Conservation (phyloP, 2,888 invertebrate species). For the Dryomyza anilis region DNA sequence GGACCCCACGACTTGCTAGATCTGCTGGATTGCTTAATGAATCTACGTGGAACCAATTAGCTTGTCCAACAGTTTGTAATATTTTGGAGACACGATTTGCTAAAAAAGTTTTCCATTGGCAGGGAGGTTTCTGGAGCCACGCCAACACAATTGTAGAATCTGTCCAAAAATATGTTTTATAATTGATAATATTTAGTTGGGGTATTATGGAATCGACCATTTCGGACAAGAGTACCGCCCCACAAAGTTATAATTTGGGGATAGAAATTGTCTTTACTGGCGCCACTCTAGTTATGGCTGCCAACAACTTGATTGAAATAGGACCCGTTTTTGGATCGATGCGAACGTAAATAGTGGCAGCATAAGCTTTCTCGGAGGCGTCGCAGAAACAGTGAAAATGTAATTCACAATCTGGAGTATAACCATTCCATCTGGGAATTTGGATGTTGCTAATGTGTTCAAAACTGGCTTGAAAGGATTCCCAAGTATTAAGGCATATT, state of each 20-base stretch:
- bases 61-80: background rate
- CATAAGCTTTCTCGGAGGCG: constrained; percentile 26
- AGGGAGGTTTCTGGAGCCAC: constrained; percentile 22
- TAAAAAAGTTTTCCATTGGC: constrained; percentile 17
- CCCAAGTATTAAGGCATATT: background rate
- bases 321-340: background rate
- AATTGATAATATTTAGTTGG: constrained; percentile 8
- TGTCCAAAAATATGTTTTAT: constrained; percentile 16
- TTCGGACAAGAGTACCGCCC: constrained; percentile 18
- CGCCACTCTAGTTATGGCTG: constrained; percentile 28
- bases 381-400: constrained; percentile 18
- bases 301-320: constrained; percentile 11
- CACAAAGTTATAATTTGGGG: constrained; percentile 22
- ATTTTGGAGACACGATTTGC: constrained; percentile 19
- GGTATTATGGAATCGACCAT: constrained; percentile 5
- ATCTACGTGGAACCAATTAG: constrained; percentile 8
- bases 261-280: constrained; percentile 15
- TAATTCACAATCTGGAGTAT: background rate
- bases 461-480: background rate
- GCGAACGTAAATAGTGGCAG: constrained; percentile 2
- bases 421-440: constrained; percentile 24
- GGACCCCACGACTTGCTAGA: background rate
- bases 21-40: background rate
- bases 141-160: constrained; percentile 24
- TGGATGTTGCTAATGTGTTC: constrained; percentile 10